phyloP scores from a whole-genome alignment of 2,797 vertebrate genomes.

The Tapirus indicus region DNA sequence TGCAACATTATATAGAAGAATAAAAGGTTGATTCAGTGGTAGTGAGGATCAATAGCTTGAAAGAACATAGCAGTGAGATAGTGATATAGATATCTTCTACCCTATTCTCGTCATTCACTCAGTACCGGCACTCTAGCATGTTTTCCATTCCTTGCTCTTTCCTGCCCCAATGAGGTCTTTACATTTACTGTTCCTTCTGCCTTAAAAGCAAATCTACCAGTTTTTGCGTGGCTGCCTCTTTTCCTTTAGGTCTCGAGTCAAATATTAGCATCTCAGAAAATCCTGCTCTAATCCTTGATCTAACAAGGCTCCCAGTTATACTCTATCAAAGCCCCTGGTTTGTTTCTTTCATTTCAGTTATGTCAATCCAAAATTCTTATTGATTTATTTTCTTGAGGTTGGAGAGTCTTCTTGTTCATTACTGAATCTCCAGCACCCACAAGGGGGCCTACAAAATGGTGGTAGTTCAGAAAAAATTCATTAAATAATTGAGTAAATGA shows the following conservation, averaged over 20 bases:
- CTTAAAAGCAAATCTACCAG: neutral
- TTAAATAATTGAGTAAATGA: neutral
- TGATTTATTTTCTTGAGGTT: neutral
- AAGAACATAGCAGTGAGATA: neutral
- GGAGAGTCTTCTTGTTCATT: neutral
- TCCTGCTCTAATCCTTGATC: neutral
- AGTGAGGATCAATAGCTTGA: neutral
- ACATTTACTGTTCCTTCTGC: neutral
- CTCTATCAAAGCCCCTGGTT: too few species aligned
- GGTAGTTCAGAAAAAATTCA: neutral
- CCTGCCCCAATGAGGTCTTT: neutral
- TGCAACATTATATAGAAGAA: neutral
- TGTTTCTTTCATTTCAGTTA: neutral
- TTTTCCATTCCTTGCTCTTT: neutral
- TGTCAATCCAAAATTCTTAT: neutral
- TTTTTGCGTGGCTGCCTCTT: neutral
- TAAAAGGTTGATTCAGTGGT: neutral
- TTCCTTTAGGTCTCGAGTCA: neutral
- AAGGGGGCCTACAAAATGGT: neutral
- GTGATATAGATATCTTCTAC: neutral
- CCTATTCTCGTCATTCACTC: too few species aligned
- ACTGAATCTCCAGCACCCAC: neutral
- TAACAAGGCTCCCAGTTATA: neutral
- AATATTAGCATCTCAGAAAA: neutral
- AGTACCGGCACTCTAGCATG: fast-evolving